Evolutionary conservation across 2,888 invertebrate genomes (phyloP), one percentile per base, ranked within the genome.

Genomic region (Xanthorhoe designata): DNA sequence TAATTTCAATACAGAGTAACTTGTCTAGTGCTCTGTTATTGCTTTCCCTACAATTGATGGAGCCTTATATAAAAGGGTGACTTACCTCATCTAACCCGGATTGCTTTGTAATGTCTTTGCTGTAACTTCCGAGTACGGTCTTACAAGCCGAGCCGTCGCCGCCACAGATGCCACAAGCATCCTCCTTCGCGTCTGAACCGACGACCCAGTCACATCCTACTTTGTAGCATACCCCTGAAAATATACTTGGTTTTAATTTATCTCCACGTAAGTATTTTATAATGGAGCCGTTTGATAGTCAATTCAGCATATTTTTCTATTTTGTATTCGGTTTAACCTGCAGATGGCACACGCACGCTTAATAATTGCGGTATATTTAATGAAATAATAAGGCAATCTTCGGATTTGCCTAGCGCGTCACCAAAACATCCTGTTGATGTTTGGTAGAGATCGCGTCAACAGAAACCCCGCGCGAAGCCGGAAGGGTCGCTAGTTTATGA

Each of bases 161-260:
- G 76, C 96, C 96, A 82, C 98, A 98, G 58, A 97, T 94, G 6
- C 98, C 98, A 84, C 98, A 98, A 54, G 95, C 95, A 87, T 98
- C 98, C 80, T 97, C 97, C 76, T 95, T 94, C 35, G 96, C 94
- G 60, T 95, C 95, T 0, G 98, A 98, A 81, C 97, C 97, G 55
- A 98, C 96, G 61, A 95, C 90, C 97, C 98, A 98, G 90, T 98
- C 98, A 90, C 98, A 98, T n/a, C 98, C 97, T 60, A 98, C 97
- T 91, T 96, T 96, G 96, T 98, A 94, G 80, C 95, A 94, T 73
- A 94, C 91, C 73, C 92, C 92, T 88, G 79, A 42, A 73, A 75
- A 59, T 53, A 0, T 15, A 53, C 17, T 38, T 59, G 9, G 15
- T 53, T 47, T 60, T 13, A 60, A 13, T 1, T 17, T n/a, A 29